Evolutionary conservation across 2,113 vertebrate species (phyloP).

Genomic region (Meriones unguiculatus): DNA sequence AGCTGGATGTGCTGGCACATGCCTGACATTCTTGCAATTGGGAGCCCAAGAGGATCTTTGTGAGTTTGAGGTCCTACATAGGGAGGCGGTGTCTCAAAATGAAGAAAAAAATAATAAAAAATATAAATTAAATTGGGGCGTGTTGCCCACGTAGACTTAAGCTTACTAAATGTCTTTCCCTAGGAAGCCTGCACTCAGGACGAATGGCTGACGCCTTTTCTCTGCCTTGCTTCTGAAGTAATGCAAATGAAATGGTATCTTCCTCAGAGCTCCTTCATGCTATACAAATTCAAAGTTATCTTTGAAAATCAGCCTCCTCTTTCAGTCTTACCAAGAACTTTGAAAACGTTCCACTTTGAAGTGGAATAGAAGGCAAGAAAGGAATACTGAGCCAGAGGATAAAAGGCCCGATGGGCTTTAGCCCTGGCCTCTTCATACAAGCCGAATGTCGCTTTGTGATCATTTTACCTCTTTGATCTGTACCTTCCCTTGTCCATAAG

Average conservation of each 20-base stretch:
- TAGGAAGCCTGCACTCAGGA: neutral
- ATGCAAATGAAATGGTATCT: neutral
- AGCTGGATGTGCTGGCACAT: neutral
- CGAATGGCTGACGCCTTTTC: neutral
- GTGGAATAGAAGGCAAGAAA: neutral
- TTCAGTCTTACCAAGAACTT: neutral
- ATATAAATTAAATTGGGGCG: neutral
- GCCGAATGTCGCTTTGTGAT: neutral
- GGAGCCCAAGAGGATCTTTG: neutral
- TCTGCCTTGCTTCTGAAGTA: conserved; percentile 6
- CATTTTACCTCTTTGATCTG: neutral
- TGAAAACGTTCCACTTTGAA: neutral
- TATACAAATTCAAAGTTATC: neutral
- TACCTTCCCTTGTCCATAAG: neutral
- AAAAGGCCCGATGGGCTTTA: neutral
- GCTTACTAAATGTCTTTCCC: neutral
- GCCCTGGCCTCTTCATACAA: neutral
- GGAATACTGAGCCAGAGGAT: neutral
- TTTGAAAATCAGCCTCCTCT: neutral
- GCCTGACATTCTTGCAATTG: neutral
- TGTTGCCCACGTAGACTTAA: neutral
- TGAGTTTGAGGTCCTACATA: neutral
- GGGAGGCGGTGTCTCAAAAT: neutral
- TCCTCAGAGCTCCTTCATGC: neutral
- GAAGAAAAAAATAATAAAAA: neutral